Base-by-base conservation (phyloP, 2,113 vertebrate species). In the Gymnorhina tibicen region DNA sequence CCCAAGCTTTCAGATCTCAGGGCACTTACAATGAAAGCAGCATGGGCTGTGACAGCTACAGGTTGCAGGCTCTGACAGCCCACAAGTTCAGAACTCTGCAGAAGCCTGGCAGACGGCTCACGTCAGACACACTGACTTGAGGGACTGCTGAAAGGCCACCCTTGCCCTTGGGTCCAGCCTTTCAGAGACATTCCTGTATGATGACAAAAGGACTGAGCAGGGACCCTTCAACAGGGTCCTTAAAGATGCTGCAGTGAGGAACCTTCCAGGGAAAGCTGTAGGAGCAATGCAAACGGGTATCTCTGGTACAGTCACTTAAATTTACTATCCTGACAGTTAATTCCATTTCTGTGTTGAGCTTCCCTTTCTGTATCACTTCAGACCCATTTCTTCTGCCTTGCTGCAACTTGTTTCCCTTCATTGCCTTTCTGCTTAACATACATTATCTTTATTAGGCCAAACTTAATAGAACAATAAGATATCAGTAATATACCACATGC, bases 61-160 rank as follows among this genome's bases (percentile, higher is more conserved):
- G 52, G 33, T 1, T 2, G 28, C n/a, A 47, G 55, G 49, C 27
- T 47, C 3, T 27, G 62, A 27, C 32, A 20, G 53, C 53, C 53
- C 63, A 5, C 8, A 22, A 7, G 62, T 16, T 33, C 33, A 5
- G 27, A 62, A 30, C 35, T 64, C 19, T 50, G 66, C 55, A 59
- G 59, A 69, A 85, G 21, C 32, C 47, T 6, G 12, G 41, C 1
- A 1, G 6, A 6, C 2, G 27, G n/a, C 4, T 63, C 64, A 19
- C 0, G 0, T 44, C 21, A 59, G 35, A 39, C 44, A 41, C 5
- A 1, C 0, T 5, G 32, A 16, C 24, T 19, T 19, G 22, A 23
- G 46, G 30, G 41, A 18, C 13, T 33, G 70, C 26, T 26, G 55
- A 37, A 81, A 49, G 33, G 23, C 42, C 47, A 28, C 55, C 28